These are phyloP conservation scores for Tinea semifulvella DNA, from an alignment of 2,888 invertebrate species.

Conservation along the genomic window DNA sequence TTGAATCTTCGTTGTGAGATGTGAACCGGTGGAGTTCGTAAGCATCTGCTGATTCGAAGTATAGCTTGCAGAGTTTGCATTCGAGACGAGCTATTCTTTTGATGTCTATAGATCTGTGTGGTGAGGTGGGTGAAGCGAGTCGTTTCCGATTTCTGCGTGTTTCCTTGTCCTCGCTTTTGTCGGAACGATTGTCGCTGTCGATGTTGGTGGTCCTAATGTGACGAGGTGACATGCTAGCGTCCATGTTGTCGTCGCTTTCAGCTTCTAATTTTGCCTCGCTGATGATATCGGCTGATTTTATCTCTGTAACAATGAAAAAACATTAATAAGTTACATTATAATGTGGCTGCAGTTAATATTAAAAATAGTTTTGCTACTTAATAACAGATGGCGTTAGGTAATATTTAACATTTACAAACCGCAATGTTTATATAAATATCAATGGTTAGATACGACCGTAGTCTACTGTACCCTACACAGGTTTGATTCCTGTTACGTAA, in stretches of 20 bases:
- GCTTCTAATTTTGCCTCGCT: constrained; percentile 53
- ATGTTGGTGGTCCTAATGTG: constrained; percentile 51
- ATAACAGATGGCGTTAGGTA: constrained; percentile 35
- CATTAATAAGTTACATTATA: not conserved
- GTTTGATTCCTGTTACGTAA: too few species aligned
- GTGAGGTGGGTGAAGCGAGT: constrained; percentile 43
- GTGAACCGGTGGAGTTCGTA: constrained; percentile 75
- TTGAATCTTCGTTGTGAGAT: constrained; percentile 66
- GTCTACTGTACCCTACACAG: too few species aligned
- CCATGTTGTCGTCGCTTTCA: constrained; percentile 34
- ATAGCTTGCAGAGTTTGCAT: constrained; percentile 77
- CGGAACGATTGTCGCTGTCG: constrained; percentile 66
- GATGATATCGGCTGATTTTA: constrained; percentile 59
- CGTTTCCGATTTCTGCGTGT: constrained; percentile 43
- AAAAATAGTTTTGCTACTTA: constrained; percentile 23
- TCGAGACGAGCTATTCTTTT: constrained; percentile 60
- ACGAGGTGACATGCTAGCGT: constrained; percentile 32
- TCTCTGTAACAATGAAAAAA: constrained; percentile 54
- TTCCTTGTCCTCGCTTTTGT: constrained; percentile 60
- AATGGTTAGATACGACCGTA: too few species aligned
- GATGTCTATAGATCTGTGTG: constrained; percentile 33
- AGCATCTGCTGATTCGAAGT: constrained; percentile 77
- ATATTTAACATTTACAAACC: too few species aligned
- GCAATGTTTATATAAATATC: too few species aligned
- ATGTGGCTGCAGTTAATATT: not conserved